Base-by-base conservation (phyloP, 2,888 invertebrate genomes). In the Chydorus sphaericus region DNA sequence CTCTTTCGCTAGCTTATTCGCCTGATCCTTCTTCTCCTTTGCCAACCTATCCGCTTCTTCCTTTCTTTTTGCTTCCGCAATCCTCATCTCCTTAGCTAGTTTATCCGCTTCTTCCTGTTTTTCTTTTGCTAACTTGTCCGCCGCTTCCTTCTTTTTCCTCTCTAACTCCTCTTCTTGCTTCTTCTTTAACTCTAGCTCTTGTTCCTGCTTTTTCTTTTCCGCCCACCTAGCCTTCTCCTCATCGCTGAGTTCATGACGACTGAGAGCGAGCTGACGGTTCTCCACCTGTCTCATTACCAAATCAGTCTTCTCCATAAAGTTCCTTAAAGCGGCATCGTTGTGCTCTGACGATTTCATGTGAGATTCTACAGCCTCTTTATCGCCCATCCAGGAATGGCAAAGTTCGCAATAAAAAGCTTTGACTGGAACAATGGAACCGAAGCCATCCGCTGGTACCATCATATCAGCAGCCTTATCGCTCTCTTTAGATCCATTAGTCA, bases 351-450 rank as follows among this genome's bases (percentile, higher is more conserved):
- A 86, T 68, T 88, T 88, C 59, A 90, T 75, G 71, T 90, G 90
- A 2, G 84, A 79, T 10, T 86, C 86, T 1, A 89, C 89, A 68
- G 89, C 88, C 69, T 88, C 87, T 59, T 87, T 74, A 68, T 90
- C 90, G 0, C 89, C 90, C 65, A 90, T 87, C 82, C 89, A 90
- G 63, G 80, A 76, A 66, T 85, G 82, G 66, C 90, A 90, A 60
- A 90, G 74, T 68, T 87, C 86, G 73, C 90, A 90, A 72, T 84
- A 90, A 89, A 89, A 90, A 30, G 88, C 83, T 6, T 85, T 83
- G 0, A 88, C 82, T 3, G 89, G 84, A 62, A 85, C 83, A 72
- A 90, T 84, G 75, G 89, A 89, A 68, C 89, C 87, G 59, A 89
- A 74, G 36, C 90, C 89, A 23, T 36, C 23, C 23, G 36, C 30